Conservation (phyloP, 2,113 vertebrate genomes). For the Ceratotherium simum region DNA sequence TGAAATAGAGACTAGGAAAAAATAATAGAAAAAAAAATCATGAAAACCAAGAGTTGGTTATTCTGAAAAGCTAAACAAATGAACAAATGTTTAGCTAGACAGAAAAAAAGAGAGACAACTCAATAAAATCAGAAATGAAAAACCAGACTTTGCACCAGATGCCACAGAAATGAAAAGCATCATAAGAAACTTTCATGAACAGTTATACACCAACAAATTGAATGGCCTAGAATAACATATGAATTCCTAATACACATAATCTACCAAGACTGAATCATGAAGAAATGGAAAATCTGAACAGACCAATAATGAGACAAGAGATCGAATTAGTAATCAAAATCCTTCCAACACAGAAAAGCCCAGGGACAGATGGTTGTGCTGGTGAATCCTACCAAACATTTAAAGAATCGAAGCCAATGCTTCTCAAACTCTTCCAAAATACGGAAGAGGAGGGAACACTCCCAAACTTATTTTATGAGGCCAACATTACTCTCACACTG, state of each 20-base stretch:
- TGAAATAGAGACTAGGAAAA: not conserved
- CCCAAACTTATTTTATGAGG: not conserved
- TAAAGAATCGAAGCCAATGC: not conserved
- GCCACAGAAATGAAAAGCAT: not conserved
- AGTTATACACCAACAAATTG: not conserved
- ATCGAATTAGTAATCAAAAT: not conserved
- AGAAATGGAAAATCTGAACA: not conserved
- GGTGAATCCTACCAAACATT: not conserved
- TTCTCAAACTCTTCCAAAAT: not conserved
- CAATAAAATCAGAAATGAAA: not conserved
- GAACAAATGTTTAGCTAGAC: not conserved
- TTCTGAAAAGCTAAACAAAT: not conserved
- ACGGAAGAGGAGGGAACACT: not conserved
- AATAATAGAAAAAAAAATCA: not conserved
- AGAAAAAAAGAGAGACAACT: not conserved
- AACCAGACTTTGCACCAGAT: not conserved
- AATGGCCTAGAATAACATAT: not conserved
- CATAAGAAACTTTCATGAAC: not conserved
- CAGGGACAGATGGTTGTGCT: not conserved
- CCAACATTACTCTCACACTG: not conserved
- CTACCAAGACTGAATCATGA: not conserved
- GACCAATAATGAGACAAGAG: not conserved
- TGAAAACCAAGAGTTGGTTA: not conserved
- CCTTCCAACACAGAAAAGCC: not conserved
- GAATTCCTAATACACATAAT: not conserved